These are phyloP conservation scores for Cyrtorhinus lividipennis DNA, from an alignment of 1,140 invertebrate species.

Conservation along the genomic window DNA sequence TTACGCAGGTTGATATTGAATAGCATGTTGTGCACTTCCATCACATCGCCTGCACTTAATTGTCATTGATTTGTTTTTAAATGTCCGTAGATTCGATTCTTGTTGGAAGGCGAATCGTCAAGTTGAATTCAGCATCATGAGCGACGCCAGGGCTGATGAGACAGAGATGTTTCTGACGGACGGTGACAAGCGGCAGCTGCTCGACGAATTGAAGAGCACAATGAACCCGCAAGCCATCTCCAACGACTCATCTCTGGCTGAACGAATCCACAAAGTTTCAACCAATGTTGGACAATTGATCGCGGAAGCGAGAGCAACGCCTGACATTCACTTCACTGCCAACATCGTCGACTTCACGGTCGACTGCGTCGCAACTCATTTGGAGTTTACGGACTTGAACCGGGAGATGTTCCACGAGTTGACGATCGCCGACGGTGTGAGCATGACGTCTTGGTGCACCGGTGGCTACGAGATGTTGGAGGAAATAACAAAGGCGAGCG, in stretches of 20 bases:
- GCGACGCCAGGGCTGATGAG: too few relatives aligned
- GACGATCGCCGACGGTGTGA: neutral
- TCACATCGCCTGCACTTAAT: too few relatives aligned
- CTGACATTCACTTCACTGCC: neutral
- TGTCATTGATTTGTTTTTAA: too few relatives aligned
- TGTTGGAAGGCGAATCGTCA: too few relatives aligned
- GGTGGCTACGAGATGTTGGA: neutral
- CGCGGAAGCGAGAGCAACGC: neutral
- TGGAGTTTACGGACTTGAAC: neutral
- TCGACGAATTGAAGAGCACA: neutral
- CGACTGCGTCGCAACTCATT: neutral
- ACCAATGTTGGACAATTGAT: neutral
- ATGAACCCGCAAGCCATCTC: neutral
- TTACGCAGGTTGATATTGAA: too few relatives aligned
- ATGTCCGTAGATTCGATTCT: too few relatives aligned
- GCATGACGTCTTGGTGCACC: neutral
- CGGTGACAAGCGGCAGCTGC: neutral
- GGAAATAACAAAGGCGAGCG: neutral
- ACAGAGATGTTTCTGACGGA: neutral
- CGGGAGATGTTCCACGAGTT: neutral
- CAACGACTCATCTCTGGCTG: neutral
- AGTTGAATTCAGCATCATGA: too few relatives aligned
- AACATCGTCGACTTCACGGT: neutral
- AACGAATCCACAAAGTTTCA: neutral
- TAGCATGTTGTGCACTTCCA: too few relatives aligned